Conservation (phyloP, 2,797 vertebrate species). For the Pygocentrus nattereri region DNA sequence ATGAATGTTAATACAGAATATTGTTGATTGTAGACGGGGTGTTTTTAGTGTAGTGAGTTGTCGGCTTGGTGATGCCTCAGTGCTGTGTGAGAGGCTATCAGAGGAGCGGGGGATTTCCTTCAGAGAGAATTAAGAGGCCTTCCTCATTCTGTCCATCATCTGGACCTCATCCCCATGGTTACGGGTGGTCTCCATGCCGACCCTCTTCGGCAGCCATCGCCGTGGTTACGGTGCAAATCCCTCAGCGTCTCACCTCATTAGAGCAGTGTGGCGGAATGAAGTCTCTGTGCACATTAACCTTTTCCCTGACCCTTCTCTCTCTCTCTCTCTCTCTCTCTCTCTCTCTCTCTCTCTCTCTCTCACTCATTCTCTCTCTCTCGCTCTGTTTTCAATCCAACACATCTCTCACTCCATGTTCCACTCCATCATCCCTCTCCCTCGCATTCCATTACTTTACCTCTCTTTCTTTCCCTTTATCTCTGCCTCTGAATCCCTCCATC, state of each 20-base stretch:
- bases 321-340: background rate
- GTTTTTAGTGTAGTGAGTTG: background rate
- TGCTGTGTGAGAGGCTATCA: background rate
- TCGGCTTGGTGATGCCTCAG: background rate
- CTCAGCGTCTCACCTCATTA: constrained; percentile 73
- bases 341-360: background rate
- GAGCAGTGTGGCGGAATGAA: constrained; percentile 70
- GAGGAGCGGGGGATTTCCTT: constrained; percentile 42
- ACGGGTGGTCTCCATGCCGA: constrained; percentile 65
- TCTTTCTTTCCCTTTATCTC: background rate
- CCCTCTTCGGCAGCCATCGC: constrained; percentile 54
- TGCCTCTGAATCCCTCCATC: background rate
- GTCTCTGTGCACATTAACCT: constrained; percentile 79
- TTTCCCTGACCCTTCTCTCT: constrained; percentile 41
- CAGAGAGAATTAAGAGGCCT: constrained; percentile 57
- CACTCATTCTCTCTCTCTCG: constrained; percentile 68
- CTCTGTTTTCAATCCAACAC: constrained; percentile 53
- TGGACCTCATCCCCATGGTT: constrained; percentile 58
- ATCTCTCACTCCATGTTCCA: too few relatives aligned
- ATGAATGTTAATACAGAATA: too few relatives aligned
- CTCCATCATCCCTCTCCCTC: constrained; percentile 16
- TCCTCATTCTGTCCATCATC: constrained; percentile 69
- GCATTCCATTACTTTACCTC: background rate
- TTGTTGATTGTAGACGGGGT: background rate
- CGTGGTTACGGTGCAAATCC: constrained; percentile 47